These are phyloP conservation scores for Plebejus argus DNA, from an alignment of 2,888 invertebrate species.

Conservation along the genomic window DNA sequence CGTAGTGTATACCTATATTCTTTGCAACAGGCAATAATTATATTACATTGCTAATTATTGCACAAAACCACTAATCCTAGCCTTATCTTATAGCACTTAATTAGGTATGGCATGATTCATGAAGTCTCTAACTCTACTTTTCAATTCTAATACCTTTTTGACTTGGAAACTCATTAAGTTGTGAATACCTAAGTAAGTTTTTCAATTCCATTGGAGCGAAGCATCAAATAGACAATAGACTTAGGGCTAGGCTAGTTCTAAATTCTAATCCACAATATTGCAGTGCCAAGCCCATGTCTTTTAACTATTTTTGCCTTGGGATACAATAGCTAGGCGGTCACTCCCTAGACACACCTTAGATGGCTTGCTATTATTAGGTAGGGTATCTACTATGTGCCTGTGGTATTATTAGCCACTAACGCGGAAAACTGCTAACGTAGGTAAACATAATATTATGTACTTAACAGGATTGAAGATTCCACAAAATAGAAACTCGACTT, in stretches of 20 bases:
- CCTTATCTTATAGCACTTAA: too few relatives aligned
- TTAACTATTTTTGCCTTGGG: slow-evolving; percentile 14
- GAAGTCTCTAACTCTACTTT: too few relatives aligned
- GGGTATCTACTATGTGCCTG: too few relatives aligned
- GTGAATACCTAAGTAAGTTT: neutral
- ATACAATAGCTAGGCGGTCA: slow-evolving; percentile 10
- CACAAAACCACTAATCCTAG: too few relatives aligned
- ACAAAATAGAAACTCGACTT: neutral
- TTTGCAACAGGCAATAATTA: too few relatives aligned
- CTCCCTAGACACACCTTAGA: slow-evolving; percentile 28
- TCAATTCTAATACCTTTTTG: too few relatives aligned
- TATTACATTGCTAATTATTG: too few relatives aligned
- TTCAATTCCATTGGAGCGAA: neutral
- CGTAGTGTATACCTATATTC: too few relatives aligned
- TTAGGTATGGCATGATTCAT: too few relatives aligned
- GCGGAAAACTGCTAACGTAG: neutral
- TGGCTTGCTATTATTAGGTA: slow-evolving; percentile 3
- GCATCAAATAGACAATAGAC: neutral
- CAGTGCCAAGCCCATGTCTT: slow-evolving; percentile 14
- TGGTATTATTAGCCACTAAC: neutral
- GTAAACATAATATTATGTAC: neutral
- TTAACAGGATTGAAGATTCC: neutral
- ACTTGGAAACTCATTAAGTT: too few relatives aligned
- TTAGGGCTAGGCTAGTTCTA: neutral
- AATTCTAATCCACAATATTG: neutral